Base-by-base conservation (phyloP, 2,888 invertebrate genomes). In the Dryococelus australis region DNA sequence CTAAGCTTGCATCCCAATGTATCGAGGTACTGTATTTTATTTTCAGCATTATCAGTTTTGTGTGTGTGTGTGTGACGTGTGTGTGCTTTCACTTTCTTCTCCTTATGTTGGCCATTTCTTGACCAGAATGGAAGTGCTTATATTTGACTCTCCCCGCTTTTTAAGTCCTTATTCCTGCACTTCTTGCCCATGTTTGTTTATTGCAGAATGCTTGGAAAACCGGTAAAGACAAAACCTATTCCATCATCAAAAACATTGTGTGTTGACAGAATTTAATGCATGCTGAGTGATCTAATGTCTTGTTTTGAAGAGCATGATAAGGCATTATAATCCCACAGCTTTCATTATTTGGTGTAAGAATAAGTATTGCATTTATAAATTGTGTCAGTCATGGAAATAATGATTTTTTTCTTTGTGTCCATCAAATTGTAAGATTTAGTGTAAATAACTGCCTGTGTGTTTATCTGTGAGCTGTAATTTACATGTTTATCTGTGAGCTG, bases 1-100 rank as follows among this genome's bases (percentile, higher is more conserved):
- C 90, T 89, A 90, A 90, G 89, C 90, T 90, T 90, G 89, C 90
- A 90, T 89, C 90, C 89, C 90, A 90, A 89, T 90, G 90, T 89
- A 89, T 90, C 87, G 90, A 90, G 90, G 90, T 90, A 90, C 89
- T 89, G 90, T 90, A 90, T 89, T 88, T 88, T 89, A 85, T 85
- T 88, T 87, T 81, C 86, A 85, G 86, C 88, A 87, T 86, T 87
- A 79, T 85, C 53, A 86, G 65, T n/a, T n/a, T 65, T 65, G n/a
- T 65, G 53, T 87, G 85, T 88, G 35, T 78, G 27, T 87, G 47
- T 88, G 43, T 87, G 88, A 88, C 35, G 85, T 81, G 79, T 84
- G n/a, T 65, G 65, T 65, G 65, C 65, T 65, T 65, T 65, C 20
- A 65, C n/a, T 65, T 51, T 6, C n/a, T n/a, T 65, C 20, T 65